Base-by-base conservation (phyloP, 1,140 invertebrate species). In the Neoseiulus cucumeris region DNA sequence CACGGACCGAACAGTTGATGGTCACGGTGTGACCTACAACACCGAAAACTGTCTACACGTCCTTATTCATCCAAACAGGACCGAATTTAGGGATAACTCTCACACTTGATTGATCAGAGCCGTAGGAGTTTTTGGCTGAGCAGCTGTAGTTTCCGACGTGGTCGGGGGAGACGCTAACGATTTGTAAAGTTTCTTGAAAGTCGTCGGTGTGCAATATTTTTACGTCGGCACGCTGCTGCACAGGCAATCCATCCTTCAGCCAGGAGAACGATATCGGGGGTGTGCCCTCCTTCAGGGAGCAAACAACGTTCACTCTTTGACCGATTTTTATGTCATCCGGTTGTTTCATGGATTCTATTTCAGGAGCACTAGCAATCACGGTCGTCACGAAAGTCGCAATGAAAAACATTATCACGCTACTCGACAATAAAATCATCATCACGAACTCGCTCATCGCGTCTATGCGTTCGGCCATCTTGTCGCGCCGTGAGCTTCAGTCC, bases 221-320 rank as follows among this genome's bases (percentile, higher is more conserved):
- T 17, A 39, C 64, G 14, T 17, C 64, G 20, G 42, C 42, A n/a
- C 79, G 80, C 76, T 68, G 80, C 5, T 73, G 68, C 69, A 79
- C 77, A 70, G 42, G 72, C 73, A 73, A 71, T 68, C 76, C 76
- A 72, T 83, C 78, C 73, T 82, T 80, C 64, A 80, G 75, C 83
- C 83, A 84, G 22, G 75, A 75, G 68, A 84, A 73, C 14, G 70
- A 71, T 44, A 77, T 71, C 9, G 76, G 76, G 0, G 74, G 67
- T 66, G 76, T 74, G 0, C 76, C 76, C 2, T 73, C 71, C 33
- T 70, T 73, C 17, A 77, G 72, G 64, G 72, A 74, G 67, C 76
- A 78, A 4, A 71, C 70, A 22, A 74, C 69, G 29, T 75, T 75
- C 9, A 72, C 72, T 28, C 76, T 68, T 20, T 72, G 59, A 9